Evolutionary conservation across 2,797 vertebrate species (phyloP).

Genomic region (Gouania willdenowi): DNA sequence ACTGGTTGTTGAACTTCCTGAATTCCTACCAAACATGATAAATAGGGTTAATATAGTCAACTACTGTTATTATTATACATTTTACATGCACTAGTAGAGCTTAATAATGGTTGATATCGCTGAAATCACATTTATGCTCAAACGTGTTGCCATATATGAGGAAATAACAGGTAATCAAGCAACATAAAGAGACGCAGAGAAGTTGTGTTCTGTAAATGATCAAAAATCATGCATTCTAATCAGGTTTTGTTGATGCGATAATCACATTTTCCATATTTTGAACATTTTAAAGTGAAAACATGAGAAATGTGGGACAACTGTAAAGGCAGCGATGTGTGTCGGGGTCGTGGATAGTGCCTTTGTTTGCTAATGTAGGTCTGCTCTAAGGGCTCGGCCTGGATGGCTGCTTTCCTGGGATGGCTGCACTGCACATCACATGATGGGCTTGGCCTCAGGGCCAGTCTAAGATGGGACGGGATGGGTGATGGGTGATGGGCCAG

Average conservation of each 20-base stretch:
- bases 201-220: too few relatives aligned
- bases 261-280: too few relatives aligned
- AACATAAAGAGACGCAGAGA: not conserved
- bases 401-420: slow-evolving; percentile 55
- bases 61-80: too few relatives aligned
- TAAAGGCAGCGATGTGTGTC: slow-evolving; percentile 8
- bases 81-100: too few relatives aligned
- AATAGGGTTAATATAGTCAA: too few relatives aligned
- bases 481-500: slow-evolving; percentile 29
- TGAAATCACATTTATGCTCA: too few relatives aligned
- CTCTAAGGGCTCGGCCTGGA: slow-evolving; percentile 38
- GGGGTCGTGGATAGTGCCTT: slow-evolving; percentile 36
- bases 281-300: slow-evolving; percentile 1
- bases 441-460: slow-evolving; percentile 61
- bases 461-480: slow-evolving; percentile 39
- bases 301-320: slow-evolving; percentile 30
- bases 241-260: slow-evolving; percentile 4
- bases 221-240: too few relatives aligned
- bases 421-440: slow-evolving; percentile 55
- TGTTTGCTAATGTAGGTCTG: slow-evolving; percentile 70
- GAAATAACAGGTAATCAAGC: slow-evolving; percentile 5
- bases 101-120: too few relatives aligned
- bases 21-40: too few relatives aligned
- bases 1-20: too few relatives aligned
- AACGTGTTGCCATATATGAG: too few relatives aligned